A percentile compares a stretch with the other conserved stretches of the same genome.
phyloP scores from a whole-genome alignment of 1,140 invertebrate genomes.

The Octopus bimaculoides region DNA sequence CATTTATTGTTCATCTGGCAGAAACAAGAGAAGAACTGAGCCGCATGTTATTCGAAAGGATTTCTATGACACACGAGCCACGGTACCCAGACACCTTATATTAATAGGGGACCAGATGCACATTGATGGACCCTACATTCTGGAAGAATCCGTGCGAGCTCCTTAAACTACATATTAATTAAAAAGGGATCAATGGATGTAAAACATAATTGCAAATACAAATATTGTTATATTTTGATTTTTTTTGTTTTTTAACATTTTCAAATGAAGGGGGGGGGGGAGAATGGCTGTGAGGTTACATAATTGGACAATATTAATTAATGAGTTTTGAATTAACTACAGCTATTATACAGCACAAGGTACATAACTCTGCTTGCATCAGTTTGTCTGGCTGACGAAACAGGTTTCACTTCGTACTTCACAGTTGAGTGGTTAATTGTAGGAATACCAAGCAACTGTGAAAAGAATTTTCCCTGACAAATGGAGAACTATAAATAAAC shows the following conservation, averaged over 20 bases:
- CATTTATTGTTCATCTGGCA: constrained; percentile 37
- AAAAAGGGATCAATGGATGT: neutral
- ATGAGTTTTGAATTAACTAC: no score
- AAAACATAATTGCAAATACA: neutral
- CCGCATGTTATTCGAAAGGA: constrained; percentile 18
- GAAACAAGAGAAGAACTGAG: constrained; percentile 59
- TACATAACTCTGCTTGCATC: no score
- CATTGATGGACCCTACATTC: neutral
- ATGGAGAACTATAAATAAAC: no score
- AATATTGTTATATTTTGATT: neutral
- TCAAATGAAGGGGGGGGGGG: neutral
- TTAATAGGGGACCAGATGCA: neutral
- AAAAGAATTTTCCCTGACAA: no score
- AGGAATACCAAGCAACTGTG: no score
- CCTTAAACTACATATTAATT: neutral
- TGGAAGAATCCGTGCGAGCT: neutral
- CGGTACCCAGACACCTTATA: neutral
- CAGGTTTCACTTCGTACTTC: no score
- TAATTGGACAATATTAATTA: no score
- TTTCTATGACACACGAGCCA: neutral
- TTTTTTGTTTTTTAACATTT: no score
- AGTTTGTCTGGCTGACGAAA: no score
- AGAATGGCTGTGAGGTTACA: neutral
- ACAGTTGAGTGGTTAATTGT: no score
- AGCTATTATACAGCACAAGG: no score